Base-by-base conservation (phyloP, 2,113 vertebrate species). In the rabbit (Oryctolagus cuniculus) region DNA sequence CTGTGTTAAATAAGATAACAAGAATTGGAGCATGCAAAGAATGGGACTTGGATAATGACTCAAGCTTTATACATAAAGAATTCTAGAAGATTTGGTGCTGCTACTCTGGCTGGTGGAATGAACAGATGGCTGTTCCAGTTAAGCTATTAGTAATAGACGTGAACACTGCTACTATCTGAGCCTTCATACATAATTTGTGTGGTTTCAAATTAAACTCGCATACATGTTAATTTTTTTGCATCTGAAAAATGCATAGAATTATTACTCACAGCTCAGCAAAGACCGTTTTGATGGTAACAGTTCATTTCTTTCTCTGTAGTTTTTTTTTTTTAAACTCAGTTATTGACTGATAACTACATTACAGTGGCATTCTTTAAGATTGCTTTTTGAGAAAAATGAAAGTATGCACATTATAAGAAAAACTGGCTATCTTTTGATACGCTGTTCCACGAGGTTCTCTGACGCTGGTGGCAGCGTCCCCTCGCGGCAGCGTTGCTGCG, bases 81-180 rank as follows among this genome's bases (percentile, higher is more conserved):
- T 97, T 93, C 73, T 96, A 98, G 97, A 97, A 97, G 98, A 97
- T 96, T 95, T 93, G 98, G 98, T 98, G 98, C 98, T 98, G 98
- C 98, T 98, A 94, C 98, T 98, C 95, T 95, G 98, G 97, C 97
- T 98, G 97, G 96, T 97, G 95, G 96, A 97, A 96, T 96, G 94
- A 97, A 84, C 96, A 81, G 95, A 95, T 96, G 98, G 98, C 98
- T 97, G 98, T 98, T 98, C 98, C 97, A 97, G 98, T 98, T 99
- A 99, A 99, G 99, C 99, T 99, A 98, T 95, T 98, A 98, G 96
- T 97, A 96, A 94, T 91, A 97, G 97, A 90, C 96, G 97, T 97
- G 97, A 98, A 98, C 97, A 98, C 97, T 98, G 98, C 98, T 98
- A 96, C 92, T 98, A 95, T 97, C 98, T 98, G 98, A 99, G 98